Conservation (phyloP, 2,888 invertebrate species). For the Charanyca ferruginea region DNA sequence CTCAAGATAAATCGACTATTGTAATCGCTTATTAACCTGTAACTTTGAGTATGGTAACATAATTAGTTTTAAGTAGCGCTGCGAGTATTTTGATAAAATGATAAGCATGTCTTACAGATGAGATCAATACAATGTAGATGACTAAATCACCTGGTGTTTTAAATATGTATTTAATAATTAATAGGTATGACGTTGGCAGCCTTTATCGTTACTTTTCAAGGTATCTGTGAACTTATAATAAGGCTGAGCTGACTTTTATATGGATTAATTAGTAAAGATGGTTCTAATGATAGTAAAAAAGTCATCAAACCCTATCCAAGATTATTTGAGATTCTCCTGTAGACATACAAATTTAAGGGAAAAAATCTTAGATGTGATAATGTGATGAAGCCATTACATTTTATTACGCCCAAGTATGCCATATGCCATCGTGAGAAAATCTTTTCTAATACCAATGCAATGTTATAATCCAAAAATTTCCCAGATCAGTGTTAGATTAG, state of each 20-base stretch:
- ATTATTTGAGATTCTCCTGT: not conserved
- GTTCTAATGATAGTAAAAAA: not conserved
- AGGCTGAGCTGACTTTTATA: not conserved
- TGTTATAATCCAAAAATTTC: conserved; percentile 35
- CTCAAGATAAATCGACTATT: conserved; percentile 70
- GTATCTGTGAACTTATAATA: not conserved
- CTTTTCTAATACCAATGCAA: conserved; percentile 14
- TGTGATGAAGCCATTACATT: conserved; percentile 19
- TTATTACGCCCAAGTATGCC: conserved; percentile 1
- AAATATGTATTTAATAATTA: conserved; percentile 31
- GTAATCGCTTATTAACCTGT: conserved; percentile 68
- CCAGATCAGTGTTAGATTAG: conserved; percentile 41
- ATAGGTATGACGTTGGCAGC: conserved; percentile 1
- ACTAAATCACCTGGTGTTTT: conserved; percentile 37
- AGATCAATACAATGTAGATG: conserved; percentile 24
- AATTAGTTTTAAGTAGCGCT: conserved; percentile 61
- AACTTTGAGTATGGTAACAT: conserved; percentile 58
- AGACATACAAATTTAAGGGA: not conserved
- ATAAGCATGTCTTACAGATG: conserved; percentile 45
- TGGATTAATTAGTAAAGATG: not conserved
- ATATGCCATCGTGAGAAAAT: conserved; percentile 55
- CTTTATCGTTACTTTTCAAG: not conserved
- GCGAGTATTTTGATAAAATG: conserved; percentile 53
- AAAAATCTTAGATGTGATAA: not conserved
- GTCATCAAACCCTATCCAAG: too few relatives aligned